Conservation (phyloP, 2,797 vertebrate species). For the Alcedo atthis region DNA sequence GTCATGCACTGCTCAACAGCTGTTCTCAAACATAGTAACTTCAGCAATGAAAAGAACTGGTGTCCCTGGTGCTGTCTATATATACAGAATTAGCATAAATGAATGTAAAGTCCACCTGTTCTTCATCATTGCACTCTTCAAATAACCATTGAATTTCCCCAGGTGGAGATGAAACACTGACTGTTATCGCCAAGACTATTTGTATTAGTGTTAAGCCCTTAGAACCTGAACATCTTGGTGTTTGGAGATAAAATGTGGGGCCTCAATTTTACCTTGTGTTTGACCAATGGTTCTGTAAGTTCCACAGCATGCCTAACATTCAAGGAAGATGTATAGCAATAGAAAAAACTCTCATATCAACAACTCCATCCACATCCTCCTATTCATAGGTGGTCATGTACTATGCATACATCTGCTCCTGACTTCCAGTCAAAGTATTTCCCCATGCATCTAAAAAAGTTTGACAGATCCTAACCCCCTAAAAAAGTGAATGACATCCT, state of each 20-base stretch:
- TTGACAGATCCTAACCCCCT: background rate
- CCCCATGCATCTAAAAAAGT: background rate
- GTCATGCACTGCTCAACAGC: background rate
- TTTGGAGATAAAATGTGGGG: background rate
- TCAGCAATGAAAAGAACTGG: background rate
- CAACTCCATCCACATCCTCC: background rate
- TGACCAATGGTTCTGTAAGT: background rate
- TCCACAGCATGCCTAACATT: background rate
- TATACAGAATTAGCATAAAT: background rate
- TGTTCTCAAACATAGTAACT: background rate
- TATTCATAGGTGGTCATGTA: background rate
- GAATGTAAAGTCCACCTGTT: background rate
- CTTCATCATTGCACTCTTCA: background rate
- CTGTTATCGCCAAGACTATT: slow-evolving; percentile 3
- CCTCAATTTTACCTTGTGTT: background rate
- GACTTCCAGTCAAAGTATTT: background rate
- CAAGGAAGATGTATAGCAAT: background rate
- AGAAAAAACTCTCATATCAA: background rate
- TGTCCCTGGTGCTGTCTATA: background rate
- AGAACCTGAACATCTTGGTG: background rate
- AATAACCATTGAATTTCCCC: background rate
- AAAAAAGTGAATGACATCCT: background rate
- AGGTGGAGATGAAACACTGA: background rate
- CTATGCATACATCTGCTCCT: background rate
- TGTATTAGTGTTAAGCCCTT: background rate